Evolutionary conservation across 2,797 vertebrate species (phyloP).

Genomic region (Sparidentex hasta): DNA sequence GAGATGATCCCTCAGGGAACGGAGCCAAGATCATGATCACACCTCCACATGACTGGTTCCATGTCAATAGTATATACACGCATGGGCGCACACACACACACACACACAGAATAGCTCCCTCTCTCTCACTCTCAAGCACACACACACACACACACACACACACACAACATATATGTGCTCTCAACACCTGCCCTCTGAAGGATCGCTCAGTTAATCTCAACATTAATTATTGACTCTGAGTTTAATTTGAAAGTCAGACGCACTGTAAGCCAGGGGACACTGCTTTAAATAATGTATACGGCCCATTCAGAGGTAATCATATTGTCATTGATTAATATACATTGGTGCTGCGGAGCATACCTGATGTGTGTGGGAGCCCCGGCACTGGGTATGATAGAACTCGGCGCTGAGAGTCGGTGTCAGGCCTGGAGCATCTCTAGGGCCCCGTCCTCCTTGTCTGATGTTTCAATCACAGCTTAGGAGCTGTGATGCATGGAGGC

Average conservation of each 20-base stretch:
- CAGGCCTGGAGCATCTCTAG: conserved; percentile 75
- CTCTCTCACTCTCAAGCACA: conserved; percentile 10
- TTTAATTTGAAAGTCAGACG: conserved; percentile 88
- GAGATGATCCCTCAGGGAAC: conserved; percentile 65
- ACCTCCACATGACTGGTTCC: conserved; percentile 87
- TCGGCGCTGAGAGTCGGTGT: conserved; percentile 73
- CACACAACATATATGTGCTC: conserved; percentile 57
- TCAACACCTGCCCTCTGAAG: conserved; percentile 82
- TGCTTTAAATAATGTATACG: conserved; percentile 87
- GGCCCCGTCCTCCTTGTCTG: conserved; percentile 80
- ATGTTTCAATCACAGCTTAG: conserved; percentile 85
- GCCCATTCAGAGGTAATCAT: conserved; percentile 87
- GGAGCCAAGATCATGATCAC: conserved; percentile 82
- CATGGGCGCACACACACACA: not conserved
- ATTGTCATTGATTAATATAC: conserved; percentile 87
- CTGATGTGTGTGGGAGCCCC: conserved; percentile 78
- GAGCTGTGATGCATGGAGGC: conserved; percentile 76
- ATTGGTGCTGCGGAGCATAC: conserved; percentile 80
- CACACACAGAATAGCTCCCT: conserved; percentile 15
- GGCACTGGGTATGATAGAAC: conserved; percentile 76
- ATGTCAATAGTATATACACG: conserved; percentile 88
- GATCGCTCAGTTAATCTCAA: conserved; percentile 83
- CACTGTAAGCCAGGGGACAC: conserved; percentile 84
- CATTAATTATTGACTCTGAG: conserved; percentile 88
- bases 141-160: conserved; percentile 16